These are phyloP conservation scores for Dasysyrphus albostriatus DNA, from an alignment of 2,888 invertebrate species.

Conservation along the genomic window DNA sequence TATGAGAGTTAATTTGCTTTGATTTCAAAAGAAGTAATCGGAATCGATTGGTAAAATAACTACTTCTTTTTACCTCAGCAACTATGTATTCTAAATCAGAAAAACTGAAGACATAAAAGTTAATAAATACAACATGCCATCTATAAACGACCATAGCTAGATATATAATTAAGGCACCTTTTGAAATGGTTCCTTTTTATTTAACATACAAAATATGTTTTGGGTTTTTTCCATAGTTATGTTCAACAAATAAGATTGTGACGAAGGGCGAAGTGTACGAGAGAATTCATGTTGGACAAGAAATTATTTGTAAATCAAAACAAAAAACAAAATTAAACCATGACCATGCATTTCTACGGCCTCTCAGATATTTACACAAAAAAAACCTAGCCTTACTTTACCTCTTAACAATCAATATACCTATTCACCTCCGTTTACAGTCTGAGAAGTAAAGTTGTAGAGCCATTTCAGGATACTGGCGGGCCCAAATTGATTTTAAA, in stretches of 20 bases:
- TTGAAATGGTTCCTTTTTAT: slow-evolving; percentile 11
- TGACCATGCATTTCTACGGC: slow-evolving; percentile 66
- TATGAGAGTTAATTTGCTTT: no score
- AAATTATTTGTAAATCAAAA: slow-evolving; percentile 11
- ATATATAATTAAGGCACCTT: not conserved
- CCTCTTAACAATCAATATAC: not conserved
- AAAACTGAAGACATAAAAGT: not conserved
- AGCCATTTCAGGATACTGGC: not conserved
- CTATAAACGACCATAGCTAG: no score
- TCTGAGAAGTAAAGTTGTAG: not conserved
- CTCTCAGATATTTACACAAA: slow-evolving; percentile 40
- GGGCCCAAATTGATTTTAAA: no score
- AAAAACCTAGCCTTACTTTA: slow-evolving; percentile 9
- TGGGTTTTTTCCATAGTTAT: slow-evolving; percentile 57
- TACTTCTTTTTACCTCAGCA: no score
- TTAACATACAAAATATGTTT: not conserved
- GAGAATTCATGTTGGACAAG: slow-evolving; percentile 43
- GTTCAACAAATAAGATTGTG: slow-evolving; percentile 25
- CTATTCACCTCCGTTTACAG: not conserved
- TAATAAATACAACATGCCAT: not conserved
- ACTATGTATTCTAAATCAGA: no score
- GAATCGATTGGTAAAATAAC: no score
- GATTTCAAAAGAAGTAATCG: no score
- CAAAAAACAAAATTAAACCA: slow-evolving; percentile 63
- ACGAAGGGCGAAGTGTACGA: not conserved